A percentile compares a stretch with the other conserved stretches of the same genome.
Evolutionary conservation across 2,113 vertebrate genomes (phyloP).

Genomic region (Menura novaehollandiae): DNA sequence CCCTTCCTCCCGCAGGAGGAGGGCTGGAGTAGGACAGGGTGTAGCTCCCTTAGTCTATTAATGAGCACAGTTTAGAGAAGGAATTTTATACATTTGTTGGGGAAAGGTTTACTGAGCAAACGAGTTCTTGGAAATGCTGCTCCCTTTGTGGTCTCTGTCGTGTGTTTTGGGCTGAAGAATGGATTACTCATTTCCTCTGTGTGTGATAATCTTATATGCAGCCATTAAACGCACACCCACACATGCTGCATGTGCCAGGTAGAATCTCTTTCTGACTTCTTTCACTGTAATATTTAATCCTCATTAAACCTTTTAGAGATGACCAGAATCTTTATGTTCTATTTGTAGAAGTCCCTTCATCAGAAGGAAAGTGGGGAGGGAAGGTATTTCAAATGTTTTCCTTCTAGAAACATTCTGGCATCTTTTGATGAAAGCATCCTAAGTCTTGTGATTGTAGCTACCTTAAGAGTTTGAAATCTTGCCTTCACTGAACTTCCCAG

Average conservation of each 20-base stretch:
- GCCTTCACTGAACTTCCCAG: background rate
- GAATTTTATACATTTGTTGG: background rate
- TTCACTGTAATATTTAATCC: background rate
- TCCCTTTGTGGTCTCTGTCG: background rate
- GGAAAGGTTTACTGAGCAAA: background rate
- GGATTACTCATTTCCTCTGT: slow-evolving; percentile 21
- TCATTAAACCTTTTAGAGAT: background rate
- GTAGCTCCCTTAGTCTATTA: background rate
- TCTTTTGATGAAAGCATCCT: background rate
- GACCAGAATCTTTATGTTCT: background rate
- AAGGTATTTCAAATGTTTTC: background rate
- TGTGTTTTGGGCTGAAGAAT: background rate
- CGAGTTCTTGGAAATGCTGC: background rate
- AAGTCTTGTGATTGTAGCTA: background rate
- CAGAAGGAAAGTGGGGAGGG: background rate
- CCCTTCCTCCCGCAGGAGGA: background rate
- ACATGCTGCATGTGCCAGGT: background rate
- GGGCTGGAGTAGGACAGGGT: background rate
- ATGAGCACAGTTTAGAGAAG: background rate
- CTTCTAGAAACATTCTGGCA: background rate
- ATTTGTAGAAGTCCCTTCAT: background rate
- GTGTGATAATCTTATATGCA: background rate
- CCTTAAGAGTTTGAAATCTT: background rate
- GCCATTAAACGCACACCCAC: background rate
- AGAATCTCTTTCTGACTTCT: background rate